phyloP scores from a whole-genome alignment of 2,888 invertebrate species.

The Julus scandinavius region DNA sequence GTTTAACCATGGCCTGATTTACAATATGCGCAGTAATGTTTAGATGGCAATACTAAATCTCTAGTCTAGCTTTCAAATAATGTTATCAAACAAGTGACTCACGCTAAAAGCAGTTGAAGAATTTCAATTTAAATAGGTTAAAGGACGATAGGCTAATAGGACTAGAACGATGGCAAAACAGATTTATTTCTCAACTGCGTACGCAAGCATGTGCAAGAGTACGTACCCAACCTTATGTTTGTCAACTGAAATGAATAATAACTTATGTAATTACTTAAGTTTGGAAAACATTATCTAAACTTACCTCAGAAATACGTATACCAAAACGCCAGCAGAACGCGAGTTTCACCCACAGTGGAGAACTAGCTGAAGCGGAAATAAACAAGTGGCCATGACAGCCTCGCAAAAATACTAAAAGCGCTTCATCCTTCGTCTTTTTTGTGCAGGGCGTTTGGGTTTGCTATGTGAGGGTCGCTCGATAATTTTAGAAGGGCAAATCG shows the following conservation, averaged over 20 bases:
- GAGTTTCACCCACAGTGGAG: neutral
- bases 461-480: neutral
- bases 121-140: conserved; percentile 41
- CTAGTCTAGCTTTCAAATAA: neutral
- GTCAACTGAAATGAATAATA: neutral
- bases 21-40: neutral
- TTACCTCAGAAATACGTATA: neutral
- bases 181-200: neutral
- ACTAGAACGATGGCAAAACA: neutral
- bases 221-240: neutral
- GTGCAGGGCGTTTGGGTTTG: neutral
- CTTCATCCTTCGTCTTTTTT: neutral
- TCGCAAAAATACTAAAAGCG: neutral
- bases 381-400: conserved; percentile 16
- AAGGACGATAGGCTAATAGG: neutral
- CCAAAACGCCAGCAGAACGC: neutral
- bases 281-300: neutral
- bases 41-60: neutral
- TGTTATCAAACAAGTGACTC: neutral
- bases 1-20: neutral
- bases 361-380: conserved; percentile 39
- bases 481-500: neutral
- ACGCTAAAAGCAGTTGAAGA: neutral
- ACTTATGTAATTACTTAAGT: neutral
- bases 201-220: neutral